Evolutionary conservation across 2,797 vertebrate species (phyloP).

Genomic region (Cynopterus sphinx): DNA sequence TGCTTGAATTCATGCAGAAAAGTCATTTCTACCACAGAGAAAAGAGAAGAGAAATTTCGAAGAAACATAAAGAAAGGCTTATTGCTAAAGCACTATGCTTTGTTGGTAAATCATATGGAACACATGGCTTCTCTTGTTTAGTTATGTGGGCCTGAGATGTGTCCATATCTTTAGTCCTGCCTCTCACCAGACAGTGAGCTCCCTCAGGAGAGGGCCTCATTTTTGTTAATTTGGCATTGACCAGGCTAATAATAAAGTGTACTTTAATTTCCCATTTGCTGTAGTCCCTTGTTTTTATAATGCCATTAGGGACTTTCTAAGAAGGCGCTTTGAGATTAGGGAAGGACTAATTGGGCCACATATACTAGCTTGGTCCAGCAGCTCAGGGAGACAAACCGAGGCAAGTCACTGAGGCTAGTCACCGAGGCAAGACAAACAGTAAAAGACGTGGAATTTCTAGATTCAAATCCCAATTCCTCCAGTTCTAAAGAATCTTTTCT

Average conservation of each 20-base stretch:
- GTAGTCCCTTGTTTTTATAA: conserved; percentile 47
- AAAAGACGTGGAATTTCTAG: background rate
- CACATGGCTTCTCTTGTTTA: background rate
- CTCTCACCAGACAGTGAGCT: background rate
- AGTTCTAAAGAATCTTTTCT: background rate
- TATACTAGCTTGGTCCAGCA: accelerated
- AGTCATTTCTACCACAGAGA: background rate
- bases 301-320: background rate
- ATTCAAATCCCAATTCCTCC: background rate
- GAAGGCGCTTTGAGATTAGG: background rate
- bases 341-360: background rate
- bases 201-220: too few species aligned
- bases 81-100: accelerated
- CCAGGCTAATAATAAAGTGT: conserved; percentile 38
- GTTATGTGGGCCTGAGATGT: too few species aligned
- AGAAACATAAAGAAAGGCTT: background rate
- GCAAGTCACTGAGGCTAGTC: background rate
- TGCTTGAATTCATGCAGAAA: background rate
- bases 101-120: background rate
- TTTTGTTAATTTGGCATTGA: conserved; percentile 3
- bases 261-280: conserved; percentile 44
- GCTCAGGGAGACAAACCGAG: background rate
- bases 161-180: background rate
- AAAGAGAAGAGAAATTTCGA: background rate
- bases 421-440: background rate